Evolutionary conservation across 2,888 invertebrate species (phyloP), one percentile per base, ranked within the genome.

Genomic region (Lasioglossum calceatum): DNA sequence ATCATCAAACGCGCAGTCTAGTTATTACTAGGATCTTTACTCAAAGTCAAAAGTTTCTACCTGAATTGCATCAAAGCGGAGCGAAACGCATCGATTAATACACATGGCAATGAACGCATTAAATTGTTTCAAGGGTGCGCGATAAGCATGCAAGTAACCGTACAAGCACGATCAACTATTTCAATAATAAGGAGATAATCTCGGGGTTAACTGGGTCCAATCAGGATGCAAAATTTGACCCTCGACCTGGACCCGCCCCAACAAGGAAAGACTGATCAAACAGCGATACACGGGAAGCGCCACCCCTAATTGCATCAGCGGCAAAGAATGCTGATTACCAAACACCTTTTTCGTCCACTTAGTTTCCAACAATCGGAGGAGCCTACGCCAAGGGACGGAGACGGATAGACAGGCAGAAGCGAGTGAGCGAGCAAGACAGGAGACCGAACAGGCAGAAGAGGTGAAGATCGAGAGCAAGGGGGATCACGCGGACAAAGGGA

Each of bases 381-480:
- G 32, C 7, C 64, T 32, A 32, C 64, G 27, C 2, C 58, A 36
- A 0, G n/a, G 16, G n/a, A 36, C 32, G 32, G 12, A 16, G 32
- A 14, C 32, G 1, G 27, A 4, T 4, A n/a, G 42, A 23, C 12
- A 19, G 54, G 2, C 16, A 14, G 16, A 39, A 70, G 27, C 23
- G 73, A 64, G 70, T 14, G 39, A 5, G n/a, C 3, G n/a, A 19
- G 54, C 7, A 36, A 14, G 36, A 19, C 36, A 61, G 36, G 39
- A 39, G 39, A 39, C 3, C 10, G 70, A 70, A n/a, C 36, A 42
- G 71, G 32, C 67, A 23, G 72, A 64, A 39, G 74, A 71, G 32
- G 47, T 72, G 74, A 85, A 77, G 88, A 82, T 80, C 47, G 74
- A 27, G 81, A 78, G 76, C n/a, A 27, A 61, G 44, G 39, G 10